Conservation (phyloP, 2,113 vertebrate genomes). For the Uria aalge region DNA sequence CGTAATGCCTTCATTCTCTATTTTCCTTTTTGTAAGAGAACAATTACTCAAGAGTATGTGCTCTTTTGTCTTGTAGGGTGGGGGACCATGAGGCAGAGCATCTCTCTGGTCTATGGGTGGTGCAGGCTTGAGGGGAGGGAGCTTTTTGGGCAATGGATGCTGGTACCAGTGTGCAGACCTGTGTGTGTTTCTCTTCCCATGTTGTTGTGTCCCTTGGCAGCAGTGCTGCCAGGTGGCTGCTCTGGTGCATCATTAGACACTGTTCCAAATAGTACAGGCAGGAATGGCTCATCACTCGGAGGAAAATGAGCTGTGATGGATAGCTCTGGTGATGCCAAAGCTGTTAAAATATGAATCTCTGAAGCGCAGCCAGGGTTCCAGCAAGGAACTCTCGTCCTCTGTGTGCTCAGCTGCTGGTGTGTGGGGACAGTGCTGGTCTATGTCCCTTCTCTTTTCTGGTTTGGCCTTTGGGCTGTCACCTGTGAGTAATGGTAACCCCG, state of each 20-base stretch:
- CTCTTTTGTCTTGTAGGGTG: fast-evolving
- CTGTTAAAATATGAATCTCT: slow-evolving; percentile 87
- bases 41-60: not conserved
- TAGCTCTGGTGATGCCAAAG: slow-evolving; percentile 66
- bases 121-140: not conserved
- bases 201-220: slow-evolving; percentile 49
- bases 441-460: not conserved
- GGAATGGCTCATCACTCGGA: slow-evolving; percentile 78
- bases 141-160: not conserved
- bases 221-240: slow-evolving; percentile 67
- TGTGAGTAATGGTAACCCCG: not conserved
- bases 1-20: not conserved
- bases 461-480: not conserved
- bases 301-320: slow-evolving; percentile 91
- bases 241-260: slow-evolving; percentile 83
- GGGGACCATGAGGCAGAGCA: not conserved
- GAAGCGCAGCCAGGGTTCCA: not conserved
- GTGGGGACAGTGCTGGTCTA: not conserved
- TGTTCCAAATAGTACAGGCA: slow-evolving; percentile 84
- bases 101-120: not conserved
- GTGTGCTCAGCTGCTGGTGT: not conserved
- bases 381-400: not conserved
- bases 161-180: not conserved
- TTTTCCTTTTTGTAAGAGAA: not conserved
- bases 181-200: fast-evolving